A percentile compares a stretch with the other conserved stretches of the same genome.
Evolutionary conservation across 2,888 invertebrate species (phyloP).

Genomic region (Spodoptera picta): DNA sequence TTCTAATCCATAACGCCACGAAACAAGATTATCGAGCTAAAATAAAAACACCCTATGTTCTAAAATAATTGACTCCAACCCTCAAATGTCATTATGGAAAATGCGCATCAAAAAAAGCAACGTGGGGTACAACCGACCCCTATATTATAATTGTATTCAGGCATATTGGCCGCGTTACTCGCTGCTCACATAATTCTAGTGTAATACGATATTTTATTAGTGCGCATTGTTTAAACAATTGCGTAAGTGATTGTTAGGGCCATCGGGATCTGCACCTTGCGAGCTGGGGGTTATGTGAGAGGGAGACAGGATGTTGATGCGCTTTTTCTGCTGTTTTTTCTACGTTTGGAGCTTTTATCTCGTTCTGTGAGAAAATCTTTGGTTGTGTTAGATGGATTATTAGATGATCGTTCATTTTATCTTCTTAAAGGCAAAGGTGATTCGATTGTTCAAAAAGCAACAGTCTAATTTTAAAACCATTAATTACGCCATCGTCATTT

Average conservation of each 20-base stretch:
- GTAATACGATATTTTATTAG: slow-evolving; percentile 86
- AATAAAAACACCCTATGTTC: slow-evolving; percentile 39
- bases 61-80: slow-evolving; percentile 59
- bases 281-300: slow-evolving; percentile 54
- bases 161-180: slow-evolving; percentile 76
- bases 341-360: slow-evolving; percentile 1
- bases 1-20: slow-evolving; percentile 33
- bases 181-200: slow-evolving; percentile 74
- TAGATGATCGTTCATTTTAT: too few species aligned
- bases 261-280: slow-evolving; percentile 77
- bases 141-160: slow-evolving; percentile 58
- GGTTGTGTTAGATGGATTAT: too few species aligned
- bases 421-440: too few species aligned
- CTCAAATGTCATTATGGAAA: slow-evolving; percentile 58
- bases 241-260: slow-evolving; percentile 85
- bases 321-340: slow-evolving; percentile 12
- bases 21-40: slow-evolving; percentile 39
- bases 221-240: slow-evolving; percentile 87
- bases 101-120: slow-evolving; percentile 56
- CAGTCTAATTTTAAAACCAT: too few species aligned
- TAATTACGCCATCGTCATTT: too few species aligned
- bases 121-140: slow-evolving; percentile 55
- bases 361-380: slow-evolving; percentile 26
- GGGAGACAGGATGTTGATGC: slow-evolving; percentile 37
- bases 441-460: too few species aligned